phyloP scores from a whole-genome alignment of 1,140 invertebrate genomes.

The Helicoverpa armigera region DNA sequence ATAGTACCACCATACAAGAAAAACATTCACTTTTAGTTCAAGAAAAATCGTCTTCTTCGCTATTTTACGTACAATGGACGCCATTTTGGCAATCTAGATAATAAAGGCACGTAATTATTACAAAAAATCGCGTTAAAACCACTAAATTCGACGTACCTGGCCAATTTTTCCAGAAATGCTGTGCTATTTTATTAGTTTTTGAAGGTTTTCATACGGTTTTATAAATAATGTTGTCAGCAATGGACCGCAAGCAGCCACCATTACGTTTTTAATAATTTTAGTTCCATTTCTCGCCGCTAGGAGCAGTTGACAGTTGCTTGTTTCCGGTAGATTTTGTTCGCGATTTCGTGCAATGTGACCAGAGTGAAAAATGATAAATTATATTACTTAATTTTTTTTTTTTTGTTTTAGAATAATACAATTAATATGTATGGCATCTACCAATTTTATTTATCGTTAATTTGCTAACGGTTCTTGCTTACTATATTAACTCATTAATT shows the following conservation, averaged over 20 bases:
- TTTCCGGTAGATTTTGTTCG: conserved; percentile 36
- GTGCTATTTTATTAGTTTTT: conserved; percentile 69
- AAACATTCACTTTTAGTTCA: background rate
- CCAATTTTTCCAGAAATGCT: conserved; percentile 56
- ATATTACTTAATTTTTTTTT: too few relatives aligned
- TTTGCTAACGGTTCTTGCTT: too few relatives aligned
- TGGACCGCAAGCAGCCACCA: conserved; percentile 80
- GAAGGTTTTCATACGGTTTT: conserved; percentile 77
- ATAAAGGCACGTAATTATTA: conserved; percentile 21
- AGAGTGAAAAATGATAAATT: too few relatives aligned
- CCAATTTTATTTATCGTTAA: too few relatives aligned
- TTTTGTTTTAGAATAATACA: too few relatives aligned
- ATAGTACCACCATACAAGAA: conserved; percentile 65
- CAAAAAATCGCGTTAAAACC: conserved; percentile 40
- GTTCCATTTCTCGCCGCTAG: conserved; percentile 48
- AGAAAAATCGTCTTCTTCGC: background rate
- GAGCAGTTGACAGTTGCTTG: conserved; percentile 27
- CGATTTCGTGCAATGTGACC: background rate
- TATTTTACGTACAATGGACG: conserved; percentile 49
- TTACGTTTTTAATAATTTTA: conserved; percentile 70
- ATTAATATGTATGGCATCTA: too few relatives aligned
- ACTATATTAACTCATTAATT: too few relatives aligned
- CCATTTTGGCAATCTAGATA: conserved; percentile 62
- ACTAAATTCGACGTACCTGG: conserved; percentile 64
- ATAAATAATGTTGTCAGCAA: conserved; percentile 83